phyloP scores from a whole-genome alignment of 2,113 vertebrate species.

The Lepus americanus region DNA sequence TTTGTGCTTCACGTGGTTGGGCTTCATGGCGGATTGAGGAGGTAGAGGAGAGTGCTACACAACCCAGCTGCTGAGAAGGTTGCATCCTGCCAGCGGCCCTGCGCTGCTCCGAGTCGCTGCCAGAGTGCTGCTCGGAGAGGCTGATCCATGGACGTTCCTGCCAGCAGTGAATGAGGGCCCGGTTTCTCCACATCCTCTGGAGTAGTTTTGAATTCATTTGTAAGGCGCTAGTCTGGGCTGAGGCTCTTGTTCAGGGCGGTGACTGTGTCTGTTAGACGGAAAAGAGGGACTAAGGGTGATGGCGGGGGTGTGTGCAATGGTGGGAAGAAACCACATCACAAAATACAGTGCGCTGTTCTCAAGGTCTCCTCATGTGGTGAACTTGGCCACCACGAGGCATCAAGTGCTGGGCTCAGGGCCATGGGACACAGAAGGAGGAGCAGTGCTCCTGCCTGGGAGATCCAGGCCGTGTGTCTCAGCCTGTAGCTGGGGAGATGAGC shows the following conservation, averaged over 20 bases:
- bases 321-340: not conserved
- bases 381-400: not conserved
- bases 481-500: not conserved
- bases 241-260: not conserved
- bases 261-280: not conserved
- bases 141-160: not conserved
- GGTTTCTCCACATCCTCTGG: not conserved
- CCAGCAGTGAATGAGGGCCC: not conserved
- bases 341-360: not conserved
- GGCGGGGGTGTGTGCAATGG: not conserved
- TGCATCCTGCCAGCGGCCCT: not conserved
- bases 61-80: not conserved
- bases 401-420: not conserved
- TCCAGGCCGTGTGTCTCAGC: not conserved
- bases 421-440: not conserved
- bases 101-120: not conserved
- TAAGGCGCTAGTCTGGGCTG: not conserved
- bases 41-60: not conserved
- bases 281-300: not conserved
- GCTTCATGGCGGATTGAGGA: not conserved
- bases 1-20: not conserved
- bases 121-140: not conserved
- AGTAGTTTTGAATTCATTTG: not conserved
- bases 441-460: not conserved
- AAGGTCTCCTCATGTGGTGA: not conserved